A percentile compares a stretch with the other conserved stretches of the same genome.
Evolutionary conservation across 2,797 vertebrate genomes (phyloP).

Genomic region (Dipus sagitta): DNA sequence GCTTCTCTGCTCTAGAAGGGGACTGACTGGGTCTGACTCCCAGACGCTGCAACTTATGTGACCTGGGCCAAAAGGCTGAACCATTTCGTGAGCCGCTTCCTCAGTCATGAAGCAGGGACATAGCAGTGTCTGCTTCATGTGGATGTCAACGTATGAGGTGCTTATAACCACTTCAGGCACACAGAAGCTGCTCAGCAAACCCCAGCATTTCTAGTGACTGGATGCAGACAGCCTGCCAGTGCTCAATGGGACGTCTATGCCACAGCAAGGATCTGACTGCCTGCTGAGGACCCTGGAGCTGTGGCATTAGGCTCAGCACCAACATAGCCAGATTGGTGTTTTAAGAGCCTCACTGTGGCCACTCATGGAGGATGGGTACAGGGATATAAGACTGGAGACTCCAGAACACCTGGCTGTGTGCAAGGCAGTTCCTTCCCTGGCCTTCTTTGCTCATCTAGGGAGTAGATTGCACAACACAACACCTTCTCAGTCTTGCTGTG

Average conservation of each 20-base stretch:
- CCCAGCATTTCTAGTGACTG: not conserved
- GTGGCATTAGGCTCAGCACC: not conserved
- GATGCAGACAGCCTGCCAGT: not conserved
- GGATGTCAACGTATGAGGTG: not conserved
- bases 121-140: not conserved
- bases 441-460: not conserved
- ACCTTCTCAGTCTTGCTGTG: not conserved
- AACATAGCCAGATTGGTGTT: not conserved
- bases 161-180: too few relatives aligned
- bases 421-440: not conserved
- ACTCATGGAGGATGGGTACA: too few relatives aligned
- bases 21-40: not conserved
- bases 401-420: not conserved
- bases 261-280: not conserved
- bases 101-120: not conserved
- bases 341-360: not conserved
- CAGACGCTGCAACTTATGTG: not conserved
- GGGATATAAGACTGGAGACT: too few relatives aligned
- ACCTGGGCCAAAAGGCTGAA: not conserved
- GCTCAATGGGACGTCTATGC: not conserved
- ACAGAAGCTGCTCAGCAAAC: not conserved
- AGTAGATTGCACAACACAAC: too few relatives aligned
- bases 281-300: not conserved
- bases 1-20: not conserved
- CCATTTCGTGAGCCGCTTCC: slow-evolving; percentile 2